Base-by-base conservation (phyloP, 2,888 invertebrate species). In the Drosophila tripunctata region DNA sequence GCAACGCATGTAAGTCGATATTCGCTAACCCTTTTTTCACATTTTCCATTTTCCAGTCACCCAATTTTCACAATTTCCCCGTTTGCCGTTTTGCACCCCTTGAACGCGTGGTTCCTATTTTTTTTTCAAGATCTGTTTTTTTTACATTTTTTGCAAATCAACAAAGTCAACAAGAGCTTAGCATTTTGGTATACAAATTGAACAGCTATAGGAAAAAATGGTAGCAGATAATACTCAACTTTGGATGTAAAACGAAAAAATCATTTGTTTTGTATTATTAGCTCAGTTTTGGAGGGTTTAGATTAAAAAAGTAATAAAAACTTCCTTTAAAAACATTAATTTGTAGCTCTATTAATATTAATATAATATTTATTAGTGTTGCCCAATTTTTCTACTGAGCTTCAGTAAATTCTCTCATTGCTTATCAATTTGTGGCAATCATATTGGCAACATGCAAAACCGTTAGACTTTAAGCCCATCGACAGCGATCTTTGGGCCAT, bases 111-210 rank as follows among this genome's bases (percentile, higher is more conserved):
- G 27, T 27, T 6, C n/a, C 51, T 17, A n/a, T 38, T 57, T 17
- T 44, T 38, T 45, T 40, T 36, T 50, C 44, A 40, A 19, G 14
- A 17, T 43, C 14, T n/a, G n/a, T n/a, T n/a, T n/a, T n/a, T n/a
- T n/a, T n/a, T n/a, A n/a, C n/a, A n/a, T n/a, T 66, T 66, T 86
- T 67, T 67, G 75, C 75, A 75, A 80, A 72, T 86, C 84, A 64
- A 67, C 64, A 86, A 83, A 81, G 81, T 86, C 87, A 81, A 81
- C 68, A 77, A 67, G 54, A 14, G 45, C 15, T 41, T 24, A 5
- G 14, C 5, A 8, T 27, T 27, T 27, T 27, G 1, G 4, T 6
- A 27, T 10, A 27, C 27, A 27, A 27, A 27, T 27, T 27, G 27
- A 10, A 10, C 8, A 27, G 2, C 10, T 2, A 27, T 27, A 10